Conservation (phyloP, 2,888 invertebrate species). For the Microctonus hyperodae region DNA sequence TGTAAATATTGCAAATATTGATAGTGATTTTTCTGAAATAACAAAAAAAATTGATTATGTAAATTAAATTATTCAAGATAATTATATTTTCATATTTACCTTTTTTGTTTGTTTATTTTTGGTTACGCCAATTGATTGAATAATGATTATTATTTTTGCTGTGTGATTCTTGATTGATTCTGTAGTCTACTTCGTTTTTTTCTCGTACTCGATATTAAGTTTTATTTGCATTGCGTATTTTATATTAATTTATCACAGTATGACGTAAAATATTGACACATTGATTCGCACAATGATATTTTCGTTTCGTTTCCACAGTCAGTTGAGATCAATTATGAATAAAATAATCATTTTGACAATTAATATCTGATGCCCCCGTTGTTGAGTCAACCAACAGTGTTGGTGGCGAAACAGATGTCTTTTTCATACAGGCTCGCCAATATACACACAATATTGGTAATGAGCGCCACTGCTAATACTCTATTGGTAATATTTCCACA, state of each 20-base stretch:
- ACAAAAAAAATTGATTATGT: no score
- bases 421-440: background rate
- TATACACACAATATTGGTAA: conserved; percentile 1
- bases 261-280: background rate
- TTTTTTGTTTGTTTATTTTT: no score
- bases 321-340: background rate
- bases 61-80: no score
- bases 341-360: conserved; percentile 23
- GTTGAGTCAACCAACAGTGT: conserved; percentile 22
- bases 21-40: no score
- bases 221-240: background rate
- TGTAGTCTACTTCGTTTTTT: background rate
- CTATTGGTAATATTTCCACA: background rate
- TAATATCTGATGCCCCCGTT: conserved; percentile 7
- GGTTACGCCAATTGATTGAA: background rate
- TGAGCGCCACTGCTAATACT: background rate
- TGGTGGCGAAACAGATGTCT: conserved; percentile 12
- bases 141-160: background rate
- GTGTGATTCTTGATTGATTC: background rate
- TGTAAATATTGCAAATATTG: background rate
- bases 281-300: background rate
- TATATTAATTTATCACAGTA: background rate
- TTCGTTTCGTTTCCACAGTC: background rate
- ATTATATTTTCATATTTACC: background rate
- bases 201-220: background rate